Evolutionary conservation across 2,797 vertebrate genomes (phyloP), one percentile per base, ranked within the genome.

Genomic region (Tarsius wallacei): DNA sequence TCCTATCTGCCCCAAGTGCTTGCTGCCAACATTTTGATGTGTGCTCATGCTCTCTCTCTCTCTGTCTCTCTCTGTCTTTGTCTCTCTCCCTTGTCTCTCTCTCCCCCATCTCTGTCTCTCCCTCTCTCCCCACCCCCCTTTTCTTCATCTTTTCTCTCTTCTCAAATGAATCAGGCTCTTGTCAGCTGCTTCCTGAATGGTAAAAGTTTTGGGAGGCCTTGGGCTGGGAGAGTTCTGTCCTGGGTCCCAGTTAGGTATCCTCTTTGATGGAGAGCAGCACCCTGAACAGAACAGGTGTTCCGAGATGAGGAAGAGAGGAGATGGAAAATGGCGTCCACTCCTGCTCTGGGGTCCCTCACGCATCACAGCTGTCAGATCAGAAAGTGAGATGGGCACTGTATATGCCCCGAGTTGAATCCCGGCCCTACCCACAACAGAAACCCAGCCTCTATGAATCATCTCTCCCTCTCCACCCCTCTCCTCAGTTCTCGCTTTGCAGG

Each of bases 211-310:
- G 31, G 31, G 70, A 84, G 64, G 33, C 33, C 21, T 33, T 0
- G 33, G 80, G 68, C 59, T 3, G 33, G 83, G 9, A 66, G 16
- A 24, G 8, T 5, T 36, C 74, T 55, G 51, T 55, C 49, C 13
- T 13, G 24, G 77, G n/a, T 26, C 28, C 53, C 86, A 90, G 63
- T 61, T 26, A 26, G 3, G 6, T 2, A 19, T 74, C 51, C 0
- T 77, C 89, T 86, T 31, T 19, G 49, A 73, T 42, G 42, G 22
- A 33, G 12, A 11, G 0, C 10, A 61, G 93, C 14, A 93, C 33
- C 61, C 59, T 16, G 28, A 70, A 80, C 49, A 84, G 73, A 81
- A 53, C 92, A 97, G 91, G 93, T 90, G 90, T 24, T 31, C 11
- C 17, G 14, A 80, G 90, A 85, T 21, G 36, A 17, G 26, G 64